A percentile compares a stretch with the other conserved stretches of the same genome.
phyloP scores from a whole-genome alignment of 2,888 invertebrate genomes.

The Deilephila elpenor region DNA sequence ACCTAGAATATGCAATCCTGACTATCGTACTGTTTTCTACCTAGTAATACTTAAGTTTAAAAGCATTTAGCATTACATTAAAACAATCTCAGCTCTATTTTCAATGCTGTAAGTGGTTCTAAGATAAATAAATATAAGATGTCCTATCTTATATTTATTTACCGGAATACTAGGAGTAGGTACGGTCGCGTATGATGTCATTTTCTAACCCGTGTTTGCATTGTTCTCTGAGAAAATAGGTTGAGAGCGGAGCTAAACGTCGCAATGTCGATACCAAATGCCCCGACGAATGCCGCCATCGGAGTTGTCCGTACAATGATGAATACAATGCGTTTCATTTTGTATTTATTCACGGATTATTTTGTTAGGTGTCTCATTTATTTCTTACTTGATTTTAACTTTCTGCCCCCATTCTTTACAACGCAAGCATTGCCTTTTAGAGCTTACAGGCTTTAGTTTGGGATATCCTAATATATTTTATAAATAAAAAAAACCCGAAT shows the following conservation, averaged over 20 bases:
- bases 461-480: too few species aligned
- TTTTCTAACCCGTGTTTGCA: conserved; percentile 19
- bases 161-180: too few species aligned
- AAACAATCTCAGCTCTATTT: neutral
- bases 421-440: neutral
- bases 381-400: too few species aligned
- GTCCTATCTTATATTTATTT: too few species aligned
- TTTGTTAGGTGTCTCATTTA: neutral
- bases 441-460: too few species aligned
- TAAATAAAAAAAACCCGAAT: too few species aligned
- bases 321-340: neutral
- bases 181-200: conserved; percentile 3
- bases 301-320: neutral
- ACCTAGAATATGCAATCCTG: too few species aligned
- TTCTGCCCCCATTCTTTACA: too few species aligned
- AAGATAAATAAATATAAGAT: neutral
- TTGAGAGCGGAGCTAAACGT: conserved; percentile 15
- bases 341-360: neutral
- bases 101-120: neutral
- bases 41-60: too few species aligned
- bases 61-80: too few species aligned
- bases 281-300: neutral
- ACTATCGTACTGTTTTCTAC: too few species aligned
- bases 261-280: conserved; percentile 12
- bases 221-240: conserved; percentile 19